A percentile compares a stretch with the other conserved stretches of the same genome.
These are phyloP conservation scores for Lepidocyrtinus sp. DNA, from an alignment of 2,888 invertebrate species.

Conservation along the genomic window DNA sequence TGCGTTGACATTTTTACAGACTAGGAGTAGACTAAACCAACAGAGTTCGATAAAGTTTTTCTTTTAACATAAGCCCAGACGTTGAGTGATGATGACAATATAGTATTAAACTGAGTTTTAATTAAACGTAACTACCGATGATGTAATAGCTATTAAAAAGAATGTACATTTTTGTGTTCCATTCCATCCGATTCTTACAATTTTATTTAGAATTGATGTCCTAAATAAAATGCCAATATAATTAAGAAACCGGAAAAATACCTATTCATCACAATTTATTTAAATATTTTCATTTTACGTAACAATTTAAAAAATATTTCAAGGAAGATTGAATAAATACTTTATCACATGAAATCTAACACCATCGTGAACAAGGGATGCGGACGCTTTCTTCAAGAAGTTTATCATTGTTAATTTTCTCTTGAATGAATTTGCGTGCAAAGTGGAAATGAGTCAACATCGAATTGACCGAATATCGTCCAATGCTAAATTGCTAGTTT, in stretches of 20 bases:
- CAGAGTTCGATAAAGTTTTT: background rate
- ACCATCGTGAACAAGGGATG: background rate
- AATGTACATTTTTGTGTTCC: background rate
- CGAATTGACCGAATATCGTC: no score
- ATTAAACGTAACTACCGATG: background rate
- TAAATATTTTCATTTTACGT: background rate
- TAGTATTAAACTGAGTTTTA: background rate
- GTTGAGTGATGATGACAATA: background rate
- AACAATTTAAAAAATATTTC: background rate
- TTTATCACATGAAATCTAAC: no score
- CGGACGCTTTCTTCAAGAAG: background rate
- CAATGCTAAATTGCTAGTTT: no score
- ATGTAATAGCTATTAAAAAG: background rate
- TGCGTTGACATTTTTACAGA: no score
- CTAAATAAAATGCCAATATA: background rate
- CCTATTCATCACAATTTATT: background rate
- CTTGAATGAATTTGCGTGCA: no score
- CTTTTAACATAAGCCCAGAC: background rate
- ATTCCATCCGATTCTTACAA: conserved; percentile 1
- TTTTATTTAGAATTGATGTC: background rate
- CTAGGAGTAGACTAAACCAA: no score
- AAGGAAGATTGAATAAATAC: background rate
- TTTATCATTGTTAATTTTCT: no score
- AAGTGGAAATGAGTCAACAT: no score
- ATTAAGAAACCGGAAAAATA: background rate